A percentile compares a stretch with the other conserved stretches of the same genome.
phyloP scores from a whole-genome alignment of 2,888 invertebrate species.

The Drosophila tanythrix region DNA sequence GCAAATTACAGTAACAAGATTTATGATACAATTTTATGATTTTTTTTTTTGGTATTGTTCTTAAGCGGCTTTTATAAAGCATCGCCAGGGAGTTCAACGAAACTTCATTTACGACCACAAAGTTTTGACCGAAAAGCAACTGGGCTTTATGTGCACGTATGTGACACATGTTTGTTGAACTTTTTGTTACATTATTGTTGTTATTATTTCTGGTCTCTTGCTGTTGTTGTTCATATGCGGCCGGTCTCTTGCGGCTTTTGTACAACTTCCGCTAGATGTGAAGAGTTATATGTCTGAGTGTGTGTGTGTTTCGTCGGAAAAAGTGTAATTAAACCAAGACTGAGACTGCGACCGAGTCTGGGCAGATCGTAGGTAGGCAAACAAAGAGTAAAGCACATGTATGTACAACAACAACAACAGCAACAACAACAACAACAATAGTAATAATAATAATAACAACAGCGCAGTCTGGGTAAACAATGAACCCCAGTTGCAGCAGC shows the following conservation, averaged over 20 bases:
- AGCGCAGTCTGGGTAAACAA: constrained; percentile 57
- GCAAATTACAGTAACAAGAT: not conserved
- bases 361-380: constrained; percentile 42
- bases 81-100: constrained; percentile 8
- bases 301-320: constrained; percentile 55
- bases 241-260: constrained; percentile 74
- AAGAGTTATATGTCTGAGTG: constrained; percentile 18
- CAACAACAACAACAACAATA: constrained; percentile 13
- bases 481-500: constrained; percentile 56
- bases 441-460: constrained; percentile 29
- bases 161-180: constrained; percentile 47
- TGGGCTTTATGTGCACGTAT: constrained; percentile 26
- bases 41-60: not conserved
- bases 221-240: constrained; percentile 33
- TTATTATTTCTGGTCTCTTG: constrained; percentile 23
- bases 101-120: constrained; percentile 16
- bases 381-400: constrained; percentile 52
- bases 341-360: constrained; percentile 18
- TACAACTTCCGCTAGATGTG: constrained; percentile 75
- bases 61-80: constrained; percentile 4
- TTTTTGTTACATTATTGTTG: constrained; percentile 32
- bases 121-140: constrained; percentile 23
- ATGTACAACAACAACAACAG: constrained; percentile 5
- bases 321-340: constrained; percentile 72
- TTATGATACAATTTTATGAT: not conserved